phyloP scores from a whole-genome alignment of 2,797 vertebrate species.

The Thunnus albacares region DNA sequence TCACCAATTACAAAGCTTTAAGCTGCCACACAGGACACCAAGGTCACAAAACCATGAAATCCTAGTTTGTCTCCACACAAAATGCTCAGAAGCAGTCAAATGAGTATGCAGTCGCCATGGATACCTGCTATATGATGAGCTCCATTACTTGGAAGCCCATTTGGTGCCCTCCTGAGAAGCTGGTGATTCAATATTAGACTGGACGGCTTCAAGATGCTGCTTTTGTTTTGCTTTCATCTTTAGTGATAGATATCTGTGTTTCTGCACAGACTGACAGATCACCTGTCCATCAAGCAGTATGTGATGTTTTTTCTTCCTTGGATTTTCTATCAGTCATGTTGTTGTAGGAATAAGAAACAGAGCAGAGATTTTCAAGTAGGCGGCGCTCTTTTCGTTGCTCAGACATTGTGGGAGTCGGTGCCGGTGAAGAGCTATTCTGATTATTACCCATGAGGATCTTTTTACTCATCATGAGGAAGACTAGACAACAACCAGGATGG shows the following conservation, averaged over 20 bases:
- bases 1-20: not conserved
- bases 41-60: slow-evolving; percentile 47
- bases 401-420: not conserved
- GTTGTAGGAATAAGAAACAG: not conserved
- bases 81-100: not conserved
- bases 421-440: not conserved
- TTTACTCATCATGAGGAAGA: not conserved
- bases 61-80: slow-evolving; percentile 2
- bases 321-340: not conserved
- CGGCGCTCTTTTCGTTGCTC: not conserved
- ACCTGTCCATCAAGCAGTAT: slow-evolving; percentile 16
- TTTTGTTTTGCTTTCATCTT: slow-evolving; percentile 14
- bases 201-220: slow-evolving; percentile 7
- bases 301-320: no score
- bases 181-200: not conserved
- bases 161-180: slow-evolving; percentile 15
- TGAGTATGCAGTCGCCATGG: slow-evolving; percentile 48
- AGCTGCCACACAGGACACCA: slow-evolving; percentile 7
- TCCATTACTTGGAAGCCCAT: slow-evolving; percentile 25
- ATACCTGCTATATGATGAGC: slow-evolving; percentile 34
- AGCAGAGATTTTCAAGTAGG: slow-evolving; percentile 1
- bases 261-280: not conserved
- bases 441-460: not conserved
- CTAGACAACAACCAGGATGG: no score
- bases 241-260: not conserved